Evolutionary conservation across 2,888 invertebrate genomes (phyloP).

Genomic region (Entomobrya proxima): DNA sequence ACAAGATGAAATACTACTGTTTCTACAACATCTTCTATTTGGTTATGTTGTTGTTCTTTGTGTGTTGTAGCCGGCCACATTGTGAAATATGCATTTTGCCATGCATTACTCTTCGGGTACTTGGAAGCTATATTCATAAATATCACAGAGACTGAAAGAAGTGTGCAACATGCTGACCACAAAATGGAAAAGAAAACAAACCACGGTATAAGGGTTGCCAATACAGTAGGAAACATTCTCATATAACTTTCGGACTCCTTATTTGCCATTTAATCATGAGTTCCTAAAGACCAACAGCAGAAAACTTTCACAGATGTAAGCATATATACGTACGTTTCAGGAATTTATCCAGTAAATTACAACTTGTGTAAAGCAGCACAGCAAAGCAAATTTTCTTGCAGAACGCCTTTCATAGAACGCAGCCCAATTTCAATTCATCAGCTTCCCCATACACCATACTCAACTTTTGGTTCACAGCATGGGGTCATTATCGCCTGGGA

Average conservation of each 20-base stretch:
- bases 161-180: neutral
- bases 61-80: conserved; percentile 38
- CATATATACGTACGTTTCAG: neutral
- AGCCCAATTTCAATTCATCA: neutral
- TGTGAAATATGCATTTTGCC: conserved; percentile 32
- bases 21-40: neutral
- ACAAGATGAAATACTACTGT: conserved; percentile 55
- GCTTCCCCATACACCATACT: neutral
- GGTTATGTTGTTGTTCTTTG: conserved; percentile 34
- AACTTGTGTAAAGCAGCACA: neutral
- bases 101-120: conserved; percentile 4
- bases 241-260: neutral
- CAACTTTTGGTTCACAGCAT: conserved; percentile 48
- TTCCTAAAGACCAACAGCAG: neutral
- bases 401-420: conserved; percentile 9
- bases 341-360: neutral
- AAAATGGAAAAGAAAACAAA: conserved; percentile 44
- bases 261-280: neutral
- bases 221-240: conserved; percentile 7
- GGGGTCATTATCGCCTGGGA: conserved; percentile 57
- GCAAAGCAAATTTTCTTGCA: neutral
- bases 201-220: conserved; percentile 61
- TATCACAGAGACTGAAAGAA: neutral
- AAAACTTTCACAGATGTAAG: neutral
- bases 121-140: neutral